Percentiles rank a stretch among this genome's conserved stretches.
phyloP scores from a whole-genome alignment of 2,113 vertebrate species.

The Pelecanoides urinatrix region DNA sequence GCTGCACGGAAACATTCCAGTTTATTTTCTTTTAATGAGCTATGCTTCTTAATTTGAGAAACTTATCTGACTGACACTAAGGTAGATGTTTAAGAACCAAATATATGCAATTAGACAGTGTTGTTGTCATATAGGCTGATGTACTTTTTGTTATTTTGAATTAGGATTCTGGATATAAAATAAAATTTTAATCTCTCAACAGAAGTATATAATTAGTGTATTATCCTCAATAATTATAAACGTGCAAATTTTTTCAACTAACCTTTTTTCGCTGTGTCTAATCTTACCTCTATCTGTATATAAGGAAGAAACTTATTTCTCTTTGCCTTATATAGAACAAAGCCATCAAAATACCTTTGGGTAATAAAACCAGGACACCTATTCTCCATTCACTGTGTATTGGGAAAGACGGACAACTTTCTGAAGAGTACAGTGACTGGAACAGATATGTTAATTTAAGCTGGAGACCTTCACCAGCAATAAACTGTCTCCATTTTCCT shows the following conservation, averaged over 20 bases:
- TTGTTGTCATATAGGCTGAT: background rate
- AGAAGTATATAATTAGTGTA: background rate
- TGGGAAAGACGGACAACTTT: background rate
- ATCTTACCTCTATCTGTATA: background rate
- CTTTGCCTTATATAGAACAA: background rate
- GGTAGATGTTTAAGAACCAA: background rate
- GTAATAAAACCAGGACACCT: background rate
- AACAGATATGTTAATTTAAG: background rate
- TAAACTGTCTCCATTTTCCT: background rate
- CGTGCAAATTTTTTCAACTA: background rate
- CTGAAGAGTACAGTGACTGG: background rate
- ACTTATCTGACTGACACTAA: background rate
- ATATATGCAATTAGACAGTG: background rate
- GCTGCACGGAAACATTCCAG: background rate
- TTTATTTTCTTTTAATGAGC: background rate
- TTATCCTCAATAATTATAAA: background rate
- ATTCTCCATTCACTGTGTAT: background rate
- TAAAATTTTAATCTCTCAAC: background rate
- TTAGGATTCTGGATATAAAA: background rate
- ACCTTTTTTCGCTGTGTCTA: background rate
- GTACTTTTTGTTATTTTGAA: background rate
- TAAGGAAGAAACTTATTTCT: background rate
- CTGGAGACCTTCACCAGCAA: background rate
- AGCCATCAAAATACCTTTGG: background rate
- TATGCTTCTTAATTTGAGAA: background rate